phyloP scores from a whole-genome alignment of 2,113 vertebrate genomes.

The Pardalotus punctatus region DNA sequence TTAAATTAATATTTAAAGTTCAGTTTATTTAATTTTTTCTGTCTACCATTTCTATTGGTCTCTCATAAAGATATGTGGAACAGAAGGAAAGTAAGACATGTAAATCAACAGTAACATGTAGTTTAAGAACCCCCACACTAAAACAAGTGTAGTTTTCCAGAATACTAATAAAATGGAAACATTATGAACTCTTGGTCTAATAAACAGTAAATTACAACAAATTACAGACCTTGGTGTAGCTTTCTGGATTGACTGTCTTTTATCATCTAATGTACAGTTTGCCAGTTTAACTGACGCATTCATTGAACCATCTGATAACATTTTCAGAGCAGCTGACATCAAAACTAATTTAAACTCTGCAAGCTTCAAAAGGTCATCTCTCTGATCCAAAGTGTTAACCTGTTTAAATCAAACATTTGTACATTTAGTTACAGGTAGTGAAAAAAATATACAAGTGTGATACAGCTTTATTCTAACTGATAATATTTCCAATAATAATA shows the following conservation, averaged over 20 bases:
- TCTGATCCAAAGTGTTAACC: slow-evolving; percentile 72
- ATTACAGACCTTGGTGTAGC: slow-evolving; percentile 84
- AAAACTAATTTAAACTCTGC: slow-evolving; percentile 91
- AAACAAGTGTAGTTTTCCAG: background rate
- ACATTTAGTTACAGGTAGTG: background rate
- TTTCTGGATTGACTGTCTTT: slow-evolving; percentile 84
- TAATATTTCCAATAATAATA: background rate
- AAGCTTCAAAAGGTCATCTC: slow-evolving; percentile 82
- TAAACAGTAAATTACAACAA: background rate
- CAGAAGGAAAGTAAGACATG: background rate
- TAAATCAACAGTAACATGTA: rapidly evolving
- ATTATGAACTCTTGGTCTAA: background rate
- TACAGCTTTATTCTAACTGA: background rate
- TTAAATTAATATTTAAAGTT: background rate
- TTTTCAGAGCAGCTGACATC: slow-evolving; percentile 86
- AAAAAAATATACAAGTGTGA: background rate
- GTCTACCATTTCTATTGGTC: background rate
- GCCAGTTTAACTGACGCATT: slow-evolving; percentile 84
- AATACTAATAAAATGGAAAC: background rate
- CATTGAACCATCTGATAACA: slow-evolving; percentile 88
- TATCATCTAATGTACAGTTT: slow-evolving; percentile 92
- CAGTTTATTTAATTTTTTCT: background rate
- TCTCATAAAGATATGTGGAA: background rate
- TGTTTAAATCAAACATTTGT: slow-evolving; percentile 18
- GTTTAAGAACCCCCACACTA: background rate